Evolutionary conservation across 2,797 vertebrate species (phyloP), one percentile per base, ranked within the genome.

Genomic region (Euphonia xanthogaster): DNA sequence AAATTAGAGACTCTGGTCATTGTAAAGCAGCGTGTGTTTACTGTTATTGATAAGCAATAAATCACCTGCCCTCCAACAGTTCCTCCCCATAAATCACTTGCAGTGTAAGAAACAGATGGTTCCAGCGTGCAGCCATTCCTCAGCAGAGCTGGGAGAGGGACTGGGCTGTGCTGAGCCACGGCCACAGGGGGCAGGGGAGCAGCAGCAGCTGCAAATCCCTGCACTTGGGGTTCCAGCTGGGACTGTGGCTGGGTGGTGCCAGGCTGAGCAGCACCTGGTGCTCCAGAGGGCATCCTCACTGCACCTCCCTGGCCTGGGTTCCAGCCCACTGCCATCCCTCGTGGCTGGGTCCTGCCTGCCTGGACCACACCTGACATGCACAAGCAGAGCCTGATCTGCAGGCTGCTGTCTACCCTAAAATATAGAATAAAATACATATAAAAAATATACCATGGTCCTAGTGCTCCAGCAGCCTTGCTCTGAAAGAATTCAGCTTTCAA

Each of bases 1-100:
- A 85, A 89, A 89, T 84, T 85, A 92, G 63, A 95, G 55, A 91
- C 68, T 77, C 47, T 57, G 80, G 94, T 91, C 96, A 95, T 93
- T 96, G 94, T 80, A 93, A 97, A 94, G 83, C 96, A 94, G 87
- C 75, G 22, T 14, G 51, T 85, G 95, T 94, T 97, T 94, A 82
- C 91, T 74, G 73, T 78, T 93, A 97, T 97, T 90, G 93, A 97
- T 97, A 94, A 96, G 79, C 95, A 95, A 94, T 97, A 97, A 96
- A 97, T 97, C 96, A 96, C 67, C 80, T 89, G 95, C 88, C 88
- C 90, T 91, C 94, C 67, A 91, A 45, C 70, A 95, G 94, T 88
- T 93, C 93, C 75, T 95, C 88, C 94, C 91, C 54, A 96, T 97
- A 96, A 91, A 97, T 97, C 96, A 95, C 89, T 76, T 71, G 42